Conservation (phyloP, 2,113 vertebrate genomes). For the Alligator mississippiensis region DNA sequence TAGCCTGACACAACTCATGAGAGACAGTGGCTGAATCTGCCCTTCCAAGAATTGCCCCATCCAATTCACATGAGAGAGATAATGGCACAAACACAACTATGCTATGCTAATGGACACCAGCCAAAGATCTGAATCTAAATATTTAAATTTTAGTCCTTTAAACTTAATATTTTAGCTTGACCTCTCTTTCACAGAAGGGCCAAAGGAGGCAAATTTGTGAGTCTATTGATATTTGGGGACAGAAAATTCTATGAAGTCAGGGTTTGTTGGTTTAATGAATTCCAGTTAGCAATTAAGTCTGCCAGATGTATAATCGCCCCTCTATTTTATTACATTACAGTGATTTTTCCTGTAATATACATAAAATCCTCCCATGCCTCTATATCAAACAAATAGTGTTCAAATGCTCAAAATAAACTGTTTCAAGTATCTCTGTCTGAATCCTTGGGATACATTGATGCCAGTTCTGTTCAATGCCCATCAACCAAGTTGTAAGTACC, state of each 20-base stretch:
- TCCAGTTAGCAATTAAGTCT: neutral
- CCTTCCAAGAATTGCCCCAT: too few species aligned
- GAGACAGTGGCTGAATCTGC: too few species aligned
- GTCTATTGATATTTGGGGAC: neutral
- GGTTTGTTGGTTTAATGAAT: neutral
- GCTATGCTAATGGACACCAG: neutral
- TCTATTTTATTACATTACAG: neutral
- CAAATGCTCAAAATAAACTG: neutral
- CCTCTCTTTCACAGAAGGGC: neutral
- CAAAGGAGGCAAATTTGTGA: neutral
- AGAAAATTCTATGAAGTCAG: neutral
- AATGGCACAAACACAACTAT: too few species aligned
- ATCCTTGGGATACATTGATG: neutral
- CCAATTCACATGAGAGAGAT: too few species aligned
- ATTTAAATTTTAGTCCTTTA: neutral
- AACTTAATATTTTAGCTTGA: neutral
- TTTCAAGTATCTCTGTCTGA: rapidly evolving
- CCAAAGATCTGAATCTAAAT: neutral
- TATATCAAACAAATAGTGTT: neutral
- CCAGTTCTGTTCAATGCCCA: neutral
- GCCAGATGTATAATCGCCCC: neutral
- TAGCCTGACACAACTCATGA: too few species aligned
- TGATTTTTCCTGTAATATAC: neutral
- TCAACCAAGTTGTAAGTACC: neutral
- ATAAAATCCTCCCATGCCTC: neutral